Percentiles rank a stretch among this genome's conserved stretches.
phyloP scores from a whole-genome alignment of 1,140 invertebrate species.

The Lepidurus couesii region DNA sequence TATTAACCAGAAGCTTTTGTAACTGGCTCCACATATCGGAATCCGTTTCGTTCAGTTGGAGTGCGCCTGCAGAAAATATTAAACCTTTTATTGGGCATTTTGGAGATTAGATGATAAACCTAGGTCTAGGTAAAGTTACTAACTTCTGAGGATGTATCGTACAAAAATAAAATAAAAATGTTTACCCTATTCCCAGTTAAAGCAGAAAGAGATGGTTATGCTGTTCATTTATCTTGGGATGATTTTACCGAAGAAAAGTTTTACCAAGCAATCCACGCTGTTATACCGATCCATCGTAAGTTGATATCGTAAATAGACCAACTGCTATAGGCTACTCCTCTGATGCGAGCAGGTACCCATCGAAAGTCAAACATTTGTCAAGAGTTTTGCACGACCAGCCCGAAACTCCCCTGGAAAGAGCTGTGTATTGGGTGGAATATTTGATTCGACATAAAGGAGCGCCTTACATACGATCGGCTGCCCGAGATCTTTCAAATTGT shows the following conservation, averaged over 20 bases:
- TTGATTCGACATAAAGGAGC: conserved; percentile 52
- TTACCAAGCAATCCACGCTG: conserved; percentile 27
- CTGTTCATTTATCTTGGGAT: conserved; percentile 31
- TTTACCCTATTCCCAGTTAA: conserved; percentile 24
- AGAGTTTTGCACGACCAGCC: conserved; percentile 39
- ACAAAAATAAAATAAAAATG: neutral
- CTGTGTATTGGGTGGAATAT: conserved; percentile 45
- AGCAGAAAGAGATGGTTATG: conserved; percentile 27
- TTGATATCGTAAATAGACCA: neutral
- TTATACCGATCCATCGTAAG: conserved; percentile 29
- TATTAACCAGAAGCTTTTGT: conserved; percentile 69
- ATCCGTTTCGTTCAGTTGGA: conserved; percentile 72
- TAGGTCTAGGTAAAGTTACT: conserved; percentile 30
- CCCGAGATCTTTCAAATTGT: conserved; percentile 53
- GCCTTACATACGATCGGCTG: conserved; percentile 51
- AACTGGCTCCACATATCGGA: conserved; percentile 65
- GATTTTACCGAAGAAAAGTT: conserved; percentile 32
- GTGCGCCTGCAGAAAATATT: conserved; percentile 59
- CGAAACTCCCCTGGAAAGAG: conserved; percentile 39
- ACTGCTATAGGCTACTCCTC: neutral
- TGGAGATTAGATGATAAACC: too few relatives aligned
- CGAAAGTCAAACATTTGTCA: conserved; percentile 26
- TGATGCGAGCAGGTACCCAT: neutral
- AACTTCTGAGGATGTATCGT: neutral
- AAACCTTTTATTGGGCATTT: conserved; percentile 60